phyloP scores from a whole-genome alignment of 1,140 invertebrate genomes.

The Harlomillsia oculata region DNA sequence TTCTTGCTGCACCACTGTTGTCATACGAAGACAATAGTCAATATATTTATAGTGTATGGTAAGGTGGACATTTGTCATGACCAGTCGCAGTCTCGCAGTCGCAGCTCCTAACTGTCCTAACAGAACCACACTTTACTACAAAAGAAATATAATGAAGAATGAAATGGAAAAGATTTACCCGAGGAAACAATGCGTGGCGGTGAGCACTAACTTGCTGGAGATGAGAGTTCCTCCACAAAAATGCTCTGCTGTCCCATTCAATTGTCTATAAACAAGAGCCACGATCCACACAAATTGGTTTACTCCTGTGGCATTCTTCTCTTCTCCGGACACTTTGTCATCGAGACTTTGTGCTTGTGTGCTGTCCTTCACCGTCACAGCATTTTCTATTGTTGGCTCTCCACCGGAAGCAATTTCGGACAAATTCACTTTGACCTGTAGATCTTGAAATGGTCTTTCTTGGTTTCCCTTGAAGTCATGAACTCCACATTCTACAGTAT shows the following conservation, averaged over 20 bases:
- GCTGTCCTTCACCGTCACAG: neutral
- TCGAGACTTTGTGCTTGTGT: neutral
- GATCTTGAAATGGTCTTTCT: too few species aligned
- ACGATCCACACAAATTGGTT: slow-evolving; percentile 26
- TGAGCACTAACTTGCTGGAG: slow-evolving; percentile 14
- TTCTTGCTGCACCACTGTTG: too few species aligned
- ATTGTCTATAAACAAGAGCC: neutral
- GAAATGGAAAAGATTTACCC: slow-evolving; percentile 8
- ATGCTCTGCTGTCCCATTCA: slow-evolving; percentile 10
- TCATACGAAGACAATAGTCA: too few species aligned
- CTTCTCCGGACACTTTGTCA: neutral
- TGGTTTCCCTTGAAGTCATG: too few species aligned
- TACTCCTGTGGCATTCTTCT: neutral
- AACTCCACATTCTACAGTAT: neutral
- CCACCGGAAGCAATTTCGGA: too few species aligned
- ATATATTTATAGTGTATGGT: too few species aligned
- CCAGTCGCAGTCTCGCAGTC: too few species aligned
- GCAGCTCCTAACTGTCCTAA: too few species aligned
- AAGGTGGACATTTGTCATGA: too few species aligned
- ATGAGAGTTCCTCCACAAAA: slow-evolving; percentile 26
- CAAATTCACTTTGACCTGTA: too few species aligned
- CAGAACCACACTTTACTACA: too few species aligned
- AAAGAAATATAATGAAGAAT: too few species aligned
- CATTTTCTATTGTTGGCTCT: neutral
- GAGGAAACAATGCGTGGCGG: slow-evolving; percentile 22